Percentiles rank a stretch among this genome's conserved stretches.
phyloP scores from a whole-genome alignment of 2,797 vertebrate species.

The Peromyscus melanophrys region DNA sequence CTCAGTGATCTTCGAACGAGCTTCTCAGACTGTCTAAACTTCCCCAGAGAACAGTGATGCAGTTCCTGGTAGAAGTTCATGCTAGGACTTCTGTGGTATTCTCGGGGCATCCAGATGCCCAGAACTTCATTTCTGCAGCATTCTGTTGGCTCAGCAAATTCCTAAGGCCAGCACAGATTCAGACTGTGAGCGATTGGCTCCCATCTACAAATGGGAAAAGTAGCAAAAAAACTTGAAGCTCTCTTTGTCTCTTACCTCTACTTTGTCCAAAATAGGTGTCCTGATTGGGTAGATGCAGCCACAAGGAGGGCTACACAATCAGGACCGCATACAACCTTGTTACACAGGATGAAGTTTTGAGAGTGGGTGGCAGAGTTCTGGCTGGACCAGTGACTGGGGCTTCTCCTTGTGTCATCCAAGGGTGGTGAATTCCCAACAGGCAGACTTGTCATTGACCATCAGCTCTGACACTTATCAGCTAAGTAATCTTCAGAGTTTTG shows the following conservation, averaged over 20 bases:
- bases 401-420: not conserved
- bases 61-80: slow-evolving; percentile 47
- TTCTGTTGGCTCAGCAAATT: not conserved
- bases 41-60: slow-evolving; percentile 52
- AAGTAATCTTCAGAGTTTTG: not conserved
- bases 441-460: not conserved
- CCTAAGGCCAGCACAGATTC: not conserved
- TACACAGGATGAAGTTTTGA: not conserved
- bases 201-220: not conserved
- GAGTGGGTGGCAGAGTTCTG: not conserved
- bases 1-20: not conserved
- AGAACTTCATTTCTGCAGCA: not conserved
- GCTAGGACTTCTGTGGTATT: not conserved
- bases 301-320: not conserved
- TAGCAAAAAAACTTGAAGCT: not conserved
- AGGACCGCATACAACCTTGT: not conserved
- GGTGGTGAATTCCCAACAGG: not conserved
- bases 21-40: slow-evolving; percentile 62
- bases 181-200: not conserved
- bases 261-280: not conserved
- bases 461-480: not conserved
- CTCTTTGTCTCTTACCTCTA: not conserved
- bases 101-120: not conserved
- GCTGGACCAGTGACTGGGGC: not conserved
- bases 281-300: not conserved